Conservation (phyloP, 2,797 vertebrate genomes). For the Tympanoctomys barrerae region DNA sequence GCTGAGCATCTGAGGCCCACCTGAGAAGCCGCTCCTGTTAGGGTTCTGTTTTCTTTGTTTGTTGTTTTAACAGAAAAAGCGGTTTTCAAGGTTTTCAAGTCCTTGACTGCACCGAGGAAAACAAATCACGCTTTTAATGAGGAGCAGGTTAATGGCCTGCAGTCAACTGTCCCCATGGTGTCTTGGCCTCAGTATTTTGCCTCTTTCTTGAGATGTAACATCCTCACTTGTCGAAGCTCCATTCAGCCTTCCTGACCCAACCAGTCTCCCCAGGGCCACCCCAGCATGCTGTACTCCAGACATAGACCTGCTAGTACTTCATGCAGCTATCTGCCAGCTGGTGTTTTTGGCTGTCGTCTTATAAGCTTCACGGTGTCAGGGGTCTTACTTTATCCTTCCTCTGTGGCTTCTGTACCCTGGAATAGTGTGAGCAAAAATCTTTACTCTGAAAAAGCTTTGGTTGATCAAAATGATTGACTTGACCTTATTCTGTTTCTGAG, state of each 20-base stretch:
- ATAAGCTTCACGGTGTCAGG: neutral
- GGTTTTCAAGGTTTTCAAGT: neutral
- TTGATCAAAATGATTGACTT: neutral
- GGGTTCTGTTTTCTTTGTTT: neutral
- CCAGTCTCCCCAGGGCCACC: neutral
- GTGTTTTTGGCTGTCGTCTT: neutral
- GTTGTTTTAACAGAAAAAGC: neutral
- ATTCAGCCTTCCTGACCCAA: neutral
- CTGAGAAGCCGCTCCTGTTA: neutral
- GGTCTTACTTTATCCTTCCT: neutral
- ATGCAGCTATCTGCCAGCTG: neutral
- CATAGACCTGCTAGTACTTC: neutral
- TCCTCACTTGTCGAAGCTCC: neutral
- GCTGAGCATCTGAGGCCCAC: neutral
- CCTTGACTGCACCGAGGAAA: neutral
- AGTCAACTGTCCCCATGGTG: neutral
- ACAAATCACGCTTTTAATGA: neutral
- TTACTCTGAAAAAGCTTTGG: slow-evolving; percentile 3
- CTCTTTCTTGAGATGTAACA: neutral
- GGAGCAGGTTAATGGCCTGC: neutral
- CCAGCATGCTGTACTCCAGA: neutral
- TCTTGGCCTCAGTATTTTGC: neutral
- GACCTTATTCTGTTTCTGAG: neutral
- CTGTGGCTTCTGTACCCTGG: neutral
- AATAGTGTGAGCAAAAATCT: neutral